Evolutionary conservation across 2,113 vertebrate genomes (phyloP), one percentile per base, ranked within the genome.

Genomic region (Oncorhynchus kisutch): DNA sequence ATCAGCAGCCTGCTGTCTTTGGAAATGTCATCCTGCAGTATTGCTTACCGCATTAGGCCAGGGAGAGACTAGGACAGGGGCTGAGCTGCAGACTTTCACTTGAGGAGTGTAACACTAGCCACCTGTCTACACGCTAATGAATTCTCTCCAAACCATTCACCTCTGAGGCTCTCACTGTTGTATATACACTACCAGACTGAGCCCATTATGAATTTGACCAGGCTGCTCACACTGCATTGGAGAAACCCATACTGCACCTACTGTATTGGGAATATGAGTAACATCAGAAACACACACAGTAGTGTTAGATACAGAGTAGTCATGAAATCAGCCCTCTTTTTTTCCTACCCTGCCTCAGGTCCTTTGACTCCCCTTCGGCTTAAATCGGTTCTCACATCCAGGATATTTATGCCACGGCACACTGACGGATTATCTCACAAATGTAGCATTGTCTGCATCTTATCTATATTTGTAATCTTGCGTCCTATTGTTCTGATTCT

Each of bases 41-140:
- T 90, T 88, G 83, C 83, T 88, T 88, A 87, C 89, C 71, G 70
- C 77, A 73, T 14, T 39, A 45, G 7, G 65, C 13, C 13, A 6
- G 65, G 14, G 65, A 29, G 13, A 69, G 60, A 80, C 22, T 70
- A 72, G 82, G 80, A 88, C 81, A 84, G 80, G 67, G 16, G 20
- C 39, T 24, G 1, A 73, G 79, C 89, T 87, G 87, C 82, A 83
- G 89, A 91, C 90, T 91, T 90, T 92, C 88, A 85, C 89, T 84
- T 57, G 82, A 81, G 79, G 81, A 87, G 87, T 88, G 93, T 89
- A 93, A 94, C 76, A 86, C 85, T 89, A 93, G 91, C 79, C 89
- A 92, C 92, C 92, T 91, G 90, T 89, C 91, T 88, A 88, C 88
- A 84, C 79, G 18, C 90, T 93, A 94, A 93, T 94, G 91, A 94